phyloP scores from a whole-genome alignment of 2,888 invertebrate species.

The Diaphora mendica region DNA sequence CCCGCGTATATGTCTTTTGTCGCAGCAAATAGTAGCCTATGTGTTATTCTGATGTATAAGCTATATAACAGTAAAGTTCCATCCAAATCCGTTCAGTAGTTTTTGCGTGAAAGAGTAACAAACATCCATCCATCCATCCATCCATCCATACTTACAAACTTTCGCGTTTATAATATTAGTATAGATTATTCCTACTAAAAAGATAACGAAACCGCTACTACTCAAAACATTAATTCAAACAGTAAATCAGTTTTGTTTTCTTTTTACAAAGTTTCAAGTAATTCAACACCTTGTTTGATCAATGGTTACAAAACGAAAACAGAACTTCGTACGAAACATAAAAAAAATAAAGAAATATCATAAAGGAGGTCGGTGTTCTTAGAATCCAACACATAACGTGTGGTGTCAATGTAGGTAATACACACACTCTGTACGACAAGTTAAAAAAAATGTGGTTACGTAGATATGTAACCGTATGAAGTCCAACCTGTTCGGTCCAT shows the following conservation, averaged over 20 bases:
- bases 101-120: too few species aligned
- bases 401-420: not conserved
- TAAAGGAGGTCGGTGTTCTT: constrained; percentile 17
- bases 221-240: not conserved
- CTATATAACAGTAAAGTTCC: too few species aligned
- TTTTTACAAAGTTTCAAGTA: constrained; percentile 21
- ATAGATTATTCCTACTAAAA: too few species aligned
- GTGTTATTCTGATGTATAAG: too few species aligned
- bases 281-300: constrained; percentile 36
- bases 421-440: not conserved
- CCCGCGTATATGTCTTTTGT: too few species aligned
- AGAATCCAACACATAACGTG: constrained; percentile 33
- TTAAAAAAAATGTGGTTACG: not conserved
- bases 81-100: too few species aligned
- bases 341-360: constrained; percentile 30
- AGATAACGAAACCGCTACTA: not conserved
- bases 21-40: too few species aligned
- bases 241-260: not conserved
- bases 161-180: too few species aligned
- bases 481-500: not conserved
- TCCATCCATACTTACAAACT: too few species aligned
- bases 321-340: constrained; percentile 20
- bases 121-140: too few species aligned
- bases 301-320: constrained; percentile 20
- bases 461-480: not conserved